Percentiles rank a stretch among this genome's conserved stretches.
Conservation (phyloP, 2,888 invertebrate genomes). For the Sicus ferrugineus region DNA sequence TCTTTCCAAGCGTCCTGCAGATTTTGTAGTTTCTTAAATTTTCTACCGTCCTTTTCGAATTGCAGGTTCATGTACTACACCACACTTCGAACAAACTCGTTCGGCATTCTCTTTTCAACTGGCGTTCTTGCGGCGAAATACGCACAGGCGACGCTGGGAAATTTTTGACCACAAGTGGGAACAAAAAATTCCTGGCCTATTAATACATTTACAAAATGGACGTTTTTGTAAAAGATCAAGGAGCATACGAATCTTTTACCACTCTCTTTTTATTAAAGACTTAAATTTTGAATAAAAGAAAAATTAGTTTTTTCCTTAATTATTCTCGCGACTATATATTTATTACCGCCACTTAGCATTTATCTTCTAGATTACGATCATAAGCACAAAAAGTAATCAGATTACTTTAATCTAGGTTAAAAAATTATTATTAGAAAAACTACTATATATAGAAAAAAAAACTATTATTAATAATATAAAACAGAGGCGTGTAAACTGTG, state of each 20-base stretch:
- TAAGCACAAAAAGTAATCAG: not conserved
- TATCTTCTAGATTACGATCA: too few relatives aligned
- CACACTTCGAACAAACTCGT: slow-evolving; percentile 9
- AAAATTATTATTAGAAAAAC: not conserved
- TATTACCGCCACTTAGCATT: too few relatives aligned
- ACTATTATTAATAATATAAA: not conserved
- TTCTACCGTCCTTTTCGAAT: not conserved
- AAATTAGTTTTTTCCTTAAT: not conserved
- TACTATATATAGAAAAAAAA: not conserved
- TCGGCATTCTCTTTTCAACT: slow-evolving; percentile 33
- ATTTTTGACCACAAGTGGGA: not conserved
- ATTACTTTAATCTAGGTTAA: not conserved
- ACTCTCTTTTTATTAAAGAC: not conserved
- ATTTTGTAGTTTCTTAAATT: not conserved
- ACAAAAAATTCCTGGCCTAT: not conserved
- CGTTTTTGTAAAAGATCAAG: slow-evolving; percentile 17
- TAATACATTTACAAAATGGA: slow-evolving; percentile 9
- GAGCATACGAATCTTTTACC: not conserved
- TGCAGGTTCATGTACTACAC: too few relatives aligned
- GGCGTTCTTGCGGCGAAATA: slow-evolving; percentile 23
- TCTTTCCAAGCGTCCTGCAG: slow-evolving; percentile 7
- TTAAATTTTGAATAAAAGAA: not conserved
- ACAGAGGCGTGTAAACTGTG: too few relatives aligned
- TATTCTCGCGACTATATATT: too few relatives aligned
- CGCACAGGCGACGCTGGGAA: not conserved